phyloP scores from a whole-genome alignment of 2,113 vertebrate species.

The Phocoena phocoena region DNA sequence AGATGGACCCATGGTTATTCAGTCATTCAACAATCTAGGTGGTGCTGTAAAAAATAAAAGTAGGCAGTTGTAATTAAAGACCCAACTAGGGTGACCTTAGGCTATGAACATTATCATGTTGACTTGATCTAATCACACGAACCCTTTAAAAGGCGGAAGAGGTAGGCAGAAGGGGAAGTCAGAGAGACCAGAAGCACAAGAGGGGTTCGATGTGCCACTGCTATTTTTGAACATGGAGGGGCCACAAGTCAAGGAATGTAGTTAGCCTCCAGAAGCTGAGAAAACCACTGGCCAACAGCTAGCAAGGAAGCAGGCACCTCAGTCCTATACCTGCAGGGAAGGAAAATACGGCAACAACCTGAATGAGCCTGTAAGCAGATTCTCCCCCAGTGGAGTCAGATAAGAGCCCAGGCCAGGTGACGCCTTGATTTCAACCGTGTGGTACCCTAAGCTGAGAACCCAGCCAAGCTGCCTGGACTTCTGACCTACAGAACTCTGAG shows the following conservation, averaged over 20 bases:
- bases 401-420: neutral
- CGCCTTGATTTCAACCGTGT: neutral
- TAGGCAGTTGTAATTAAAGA: neutral
- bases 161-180: neutral
- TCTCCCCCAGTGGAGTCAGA: neutral
- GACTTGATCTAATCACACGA: neutral
- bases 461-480: neutral
- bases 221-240: neutral
- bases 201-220: neutral
- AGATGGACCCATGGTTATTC: neutral
- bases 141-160: neutral
- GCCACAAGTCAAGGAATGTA: rapidly evolving
- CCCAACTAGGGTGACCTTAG: neutral
- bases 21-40: neutral
- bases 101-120: neutral
- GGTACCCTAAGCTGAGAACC: neutral
- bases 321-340: neutral
- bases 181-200: no score
- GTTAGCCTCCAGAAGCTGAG: neutral
- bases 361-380: neutral
- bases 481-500: neutral
- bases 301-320: neutral
- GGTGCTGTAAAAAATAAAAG: neutral
- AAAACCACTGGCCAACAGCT: neutral
- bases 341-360: neutral